A percentile compares a stretch with the other conserved stretches of the same genome.
Conservation (phyloP, 1,140 invertebrate genomes). For the Wasmannia auropunctata region DNA sequence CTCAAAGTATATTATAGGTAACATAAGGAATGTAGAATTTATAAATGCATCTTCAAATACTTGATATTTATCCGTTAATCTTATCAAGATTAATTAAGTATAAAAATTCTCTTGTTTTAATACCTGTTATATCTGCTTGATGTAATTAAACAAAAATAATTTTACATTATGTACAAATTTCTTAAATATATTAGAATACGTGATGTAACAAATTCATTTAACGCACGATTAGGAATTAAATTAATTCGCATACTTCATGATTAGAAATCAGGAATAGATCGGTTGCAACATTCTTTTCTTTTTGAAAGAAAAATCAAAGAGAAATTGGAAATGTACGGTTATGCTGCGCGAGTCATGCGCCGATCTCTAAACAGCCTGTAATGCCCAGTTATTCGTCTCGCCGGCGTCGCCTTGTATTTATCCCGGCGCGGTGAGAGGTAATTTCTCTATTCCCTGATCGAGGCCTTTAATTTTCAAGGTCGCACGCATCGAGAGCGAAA, state of each 20-base stretch:
- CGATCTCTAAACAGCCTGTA: constrained; percentile 28
- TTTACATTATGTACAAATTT: background rate
- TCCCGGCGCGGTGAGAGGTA: constrained; percentile 33
- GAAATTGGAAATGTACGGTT: constrained; percentile 47
- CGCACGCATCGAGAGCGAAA: constrained; percentile 50
- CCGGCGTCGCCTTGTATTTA: constrained; percentile 24
- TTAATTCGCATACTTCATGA: background rate
- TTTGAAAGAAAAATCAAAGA: constrained; percentile 51
- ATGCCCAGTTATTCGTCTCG: constrained; percentile 16
- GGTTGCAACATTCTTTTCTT: background rate
- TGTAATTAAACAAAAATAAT: background rate
- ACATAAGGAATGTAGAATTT: background rate
- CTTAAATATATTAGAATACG: background rate
- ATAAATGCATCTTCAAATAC: background rate
- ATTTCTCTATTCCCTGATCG: constrained; percentile 54
- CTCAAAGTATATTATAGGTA: background rate
- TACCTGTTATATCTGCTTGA: background rate
- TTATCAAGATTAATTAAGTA: background rate
- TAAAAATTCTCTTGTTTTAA: background rate
- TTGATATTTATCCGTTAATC: background rate
- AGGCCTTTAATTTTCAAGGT: constrained; percentile 55
- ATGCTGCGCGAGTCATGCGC: constrained; percentile 9
- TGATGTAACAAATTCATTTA: background rate
- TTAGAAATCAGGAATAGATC: background rate
- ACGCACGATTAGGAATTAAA: background rate